Evolutionary conservation across 2,888 invertebrate genomes (phyloP).

Genomic region (Clunio marinus): DNA sequence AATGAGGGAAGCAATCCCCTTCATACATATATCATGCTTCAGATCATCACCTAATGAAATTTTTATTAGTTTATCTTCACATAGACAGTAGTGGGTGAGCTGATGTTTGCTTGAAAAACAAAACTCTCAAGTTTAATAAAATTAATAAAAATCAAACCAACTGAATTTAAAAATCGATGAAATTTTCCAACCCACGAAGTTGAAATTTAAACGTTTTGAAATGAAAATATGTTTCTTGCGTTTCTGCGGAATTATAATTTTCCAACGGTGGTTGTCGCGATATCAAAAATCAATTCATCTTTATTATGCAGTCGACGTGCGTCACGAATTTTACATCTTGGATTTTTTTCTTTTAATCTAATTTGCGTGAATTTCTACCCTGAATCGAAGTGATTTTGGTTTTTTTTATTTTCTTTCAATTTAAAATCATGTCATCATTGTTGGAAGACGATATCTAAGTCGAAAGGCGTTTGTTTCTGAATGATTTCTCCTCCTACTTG

Average conservation of each 20-base stretch:
- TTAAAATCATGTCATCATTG: slow-evolving; percentile 34
- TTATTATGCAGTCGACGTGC: slow-evolving; percentile 36
- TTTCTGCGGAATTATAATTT: background rate
- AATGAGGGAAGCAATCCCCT: slow-evolving; percentile 34
- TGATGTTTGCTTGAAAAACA: no score
- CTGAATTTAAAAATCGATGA: no score
- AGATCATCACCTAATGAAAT: slow-evolving; percentile 18
- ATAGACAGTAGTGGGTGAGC: no score
- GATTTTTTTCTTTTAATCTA: background rate
- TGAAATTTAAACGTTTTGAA: no score
- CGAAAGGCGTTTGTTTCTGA: background rate
- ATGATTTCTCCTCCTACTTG: background rate
- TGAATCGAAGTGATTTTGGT: background rate
- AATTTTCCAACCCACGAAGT: no score
- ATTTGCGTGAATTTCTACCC: background rate
- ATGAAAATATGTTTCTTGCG: background rate
- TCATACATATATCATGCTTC: slow-evolving; percentile 20
- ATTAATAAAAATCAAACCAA: no score
- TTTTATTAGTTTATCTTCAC: background rate
- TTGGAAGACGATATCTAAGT: slow-evolving; percentile 3
- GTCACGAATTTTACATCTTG: slow-evolving; percentile 15
- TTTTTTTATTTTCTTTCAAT: slow-evolving; percentile 34
- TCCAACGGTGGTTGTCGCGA: background rate
- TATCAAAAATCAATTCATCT: background rate
- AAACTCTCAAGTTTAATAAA: no score